Evolutionary conservation across 1,140 invertebrate species (phyloP).

Genomic region (Solenopsis fugax): DNA sequence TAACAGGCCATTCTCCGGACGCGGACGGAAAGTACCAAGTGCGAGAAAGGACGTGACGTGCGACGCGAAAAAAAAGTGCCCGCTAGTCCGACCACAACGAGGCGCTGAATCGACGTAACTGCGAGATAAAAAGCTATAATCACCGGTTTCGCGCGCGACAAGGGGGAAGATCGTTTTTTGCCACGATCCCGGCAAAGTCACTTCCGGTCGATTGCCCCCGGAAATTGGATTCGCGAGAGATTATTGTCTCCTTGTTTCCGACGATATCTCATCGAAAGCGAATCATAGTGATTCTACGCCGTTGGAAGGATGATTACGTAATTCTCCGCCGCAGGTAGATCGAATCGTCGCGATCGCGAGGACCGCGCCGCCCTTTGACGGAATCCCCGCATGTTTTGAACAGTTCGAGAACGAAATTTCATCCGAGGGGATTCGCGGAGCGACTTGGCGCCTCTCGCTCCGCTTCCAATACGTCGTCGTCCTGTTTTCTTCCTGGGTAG

Average conservation of each 20-base stretch:
- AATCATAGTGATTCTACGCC: background rate
- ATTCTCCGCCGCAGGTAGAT: background rate
- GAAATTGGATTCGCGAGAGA: slow-evolving; percentile 56
- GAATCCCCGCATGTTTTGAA: slow-evolving; percentile 13
- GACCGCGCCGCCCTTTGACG: background rate
- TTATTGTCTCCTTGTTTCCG: slow-evolving; percentile 24
- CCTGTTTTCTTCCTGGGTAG: slow-evolving; percentile 47
- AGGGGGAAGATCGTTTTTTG: slow-evolving; percentile 32
- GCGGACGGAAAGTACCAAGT: background rate
- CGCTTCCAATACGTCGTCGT: slow-evolving; percentile 37
- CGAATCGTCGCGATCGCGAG: slow-evolving; percentile 1
- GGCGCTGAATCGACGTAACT: slow-evolving; percentile 53
- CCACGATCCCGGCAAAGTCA: slow-evolving; percentile 23
- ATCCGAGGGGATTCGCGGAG: slow-evolving; percentile 12
- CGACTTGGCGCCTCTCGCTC: slow-evolving; percentile 50
- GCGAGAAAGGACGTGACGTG: background rate
- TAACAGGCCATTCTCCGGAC: slow-evolving; percentile 16
- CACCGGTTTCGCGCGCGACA: slow-evolving; percentile 24
- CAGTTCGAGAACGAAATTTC: slow-evolving; percentile 29
- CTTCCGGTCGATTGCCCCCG: slow-evolving; percentile 34
- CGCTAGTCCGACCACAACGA: background rate
- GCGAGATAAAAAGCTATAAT: slow-evolving; percentile 59
- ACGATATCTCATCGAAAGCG: slow-evolving; percentile 13
- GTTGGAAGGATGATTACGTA: slow-evolving; percentile 32
- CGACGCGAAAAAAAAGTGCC: background rate